These are phyloP conservation scores for Phalera bucephala DNA, from an alignment of 2,888 invertebrate species.

Conservation along the genomic window DNA sequence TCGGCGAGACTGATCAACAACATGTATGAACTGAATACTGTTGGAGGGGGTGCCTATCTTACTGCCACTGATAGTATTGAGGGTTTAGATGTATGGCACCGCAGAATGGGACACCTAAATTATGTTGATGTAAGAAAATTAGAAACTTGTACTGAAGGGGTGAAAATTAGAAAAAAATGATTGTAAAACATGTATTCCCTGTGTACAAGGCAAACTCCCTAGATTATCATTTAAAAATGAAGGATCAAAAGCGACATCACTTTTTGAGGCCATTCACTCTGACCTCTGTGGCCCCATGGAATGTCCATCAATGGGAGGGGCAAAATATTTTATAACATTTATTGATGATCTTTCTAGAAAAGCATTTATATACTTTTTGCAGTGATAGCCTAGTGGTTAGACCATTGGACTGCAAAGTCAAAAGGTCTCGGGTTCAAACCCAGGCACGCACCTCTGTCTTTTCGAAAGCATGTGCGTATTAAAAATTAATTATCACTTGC, in stretches of 20 bases:
- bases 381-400: too few species aligned
- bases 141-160: background rate
- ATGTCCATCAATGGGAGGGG: conserved; percentile 35
- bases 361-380: background rate
- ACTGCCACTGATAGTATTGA: background rate
- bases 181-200: too few species aligned
- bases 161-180: background rate
- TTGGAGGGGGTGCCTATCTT: too few species aligned
- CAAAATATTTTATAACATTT: conserved; percentile 47
- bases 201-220: background rate
- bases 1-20: background rate
- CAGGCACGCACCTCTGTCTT: too few species aligned
- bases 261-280: conserved; percentile 37
- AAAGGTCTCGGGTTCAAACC: too few species aligned
- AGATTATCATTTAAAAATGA: background rate
- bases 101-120: too few species aligned
- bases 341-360: conserved; percentile 40
- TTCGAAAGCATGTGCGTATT: too few species aligned
- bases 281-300: conserved; percentile 52
- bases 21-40: too few species aligned
- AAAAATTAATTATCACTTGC: too few species aligned
- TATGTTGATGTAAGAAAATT: too few species aligned
- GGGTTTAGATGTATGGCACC: background rate
- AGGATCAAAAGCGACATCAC: too few species aligned
- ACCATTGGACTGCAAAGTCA: too few species aligned